A percentile compares a stretch with the other conserved stretches of the same genome.
phyloP scores from a whole-genome alignment of 2,888 invertebrate species.

The Rhamnusium bicolor region DNA sequence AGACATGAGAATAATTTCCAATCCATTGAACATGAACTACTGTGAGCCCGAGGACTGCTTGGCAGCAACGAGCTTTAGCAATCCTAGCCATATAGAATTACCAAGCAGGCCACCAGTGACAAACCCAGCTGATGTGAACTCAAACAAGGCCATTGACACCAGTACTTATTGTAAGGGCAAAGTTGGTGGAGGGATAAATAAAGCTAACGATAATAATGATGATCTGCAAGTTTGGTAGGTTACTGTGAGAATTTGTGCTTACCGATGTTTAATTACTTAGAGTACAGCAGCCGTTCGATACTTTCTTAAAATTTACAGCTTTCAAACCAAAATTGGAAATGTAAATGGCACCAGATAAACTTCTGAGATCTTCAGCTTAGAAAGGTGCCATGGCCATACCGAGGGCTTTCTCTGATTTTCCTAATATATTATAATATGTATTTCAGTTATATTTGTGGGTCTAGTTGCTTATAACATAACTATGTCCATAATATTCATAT shows the following conservation, averaged over 20 bases:
- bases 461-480: no score
- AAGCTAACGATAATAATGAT: constrained; percentile 58
- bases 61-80: constrained; percentile 81
- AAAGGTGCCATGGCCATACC: no score
- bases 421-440: no score
- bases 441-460: no score
- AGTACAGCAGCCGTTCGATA: background rate
- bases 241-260: constrained; percentile 21
- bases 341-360: no score
- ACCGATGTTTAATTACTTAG: background rate
- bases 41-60: constrained; percentile 78
- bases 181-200: constrained; percentile 56
- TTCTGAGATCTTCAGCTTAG: no score
- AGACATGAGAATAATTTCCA: constrained; percentile 84
- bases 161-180: constrained; percentile 81
- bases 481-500: no score
- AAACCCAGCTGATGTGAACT: constrained; percentile 63
- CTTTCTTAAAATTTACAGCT: constrained; percentile 3
- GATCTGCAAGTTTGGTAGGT: constrained; percentile 66
- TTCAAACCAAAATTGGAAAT: background rate
- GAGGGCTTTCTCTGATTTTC: no score
- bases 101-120: constrained; percentile 68
- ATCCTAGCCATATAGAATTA: constrained; percentile 81
- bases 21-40: constrained; percentile 83
- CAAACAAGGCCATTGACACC: constrained; percentile 74